Conservation (phyloP, 1,140 invertebrate genomes). For the Drosophila pachea region DNA sequence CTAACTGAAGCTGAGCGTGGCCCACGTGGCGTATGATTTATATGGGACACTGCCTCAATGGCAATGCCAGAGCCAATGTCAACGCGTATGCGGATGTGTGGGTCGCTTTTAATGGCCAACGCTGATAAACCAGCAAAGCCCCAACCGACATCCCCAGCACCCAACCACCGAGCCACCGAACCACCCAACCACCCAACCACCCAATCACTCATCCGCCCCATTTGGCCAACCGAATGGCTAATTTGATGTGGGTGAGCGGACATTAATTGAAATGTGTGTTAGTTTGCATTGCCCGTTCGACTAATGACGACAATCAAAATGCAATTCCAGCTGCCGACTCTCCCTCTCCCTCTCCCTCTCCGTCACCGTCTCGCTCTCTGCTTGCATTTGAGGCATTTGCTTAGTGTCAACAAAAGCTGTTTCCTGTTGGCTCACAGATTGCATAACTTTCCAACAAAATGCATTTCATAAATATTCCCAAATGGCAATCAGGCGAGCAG, state of each 20-base stretch:
- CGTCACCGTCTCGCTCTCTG: slow-evolving; percentile 4
- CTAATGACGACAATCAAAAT: slow-evolving; percentile 53
- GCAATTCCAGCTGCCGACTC: slow-evolving; percentile 38
- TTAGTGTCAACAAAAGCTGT: background rate
- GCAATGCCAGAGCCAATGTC: slow-evolving; percentile 56
- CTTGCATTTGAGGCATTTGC: background rate
- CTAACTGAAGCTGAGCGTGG: slow-evolving; percentile 27
- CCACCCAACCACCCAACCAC: background rate
- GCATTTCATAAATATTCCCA: background rate
- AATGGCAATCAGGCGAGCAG: too few species aligned
- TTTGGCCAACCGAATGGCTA: slow-evolving; percentile 45
- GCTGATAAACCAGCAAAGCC: slow-evolving; percentile 5
- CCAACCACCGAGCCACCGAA: background rate
- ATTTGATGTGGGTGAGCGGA: slow-evolving; percentile 45
- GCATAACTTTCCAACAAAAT: background rate
- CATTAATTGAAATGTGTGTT: slow-evolving; percentile 59
- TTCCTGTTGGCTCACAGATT: background rate
- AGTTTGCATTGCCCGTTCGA: slow-evolving; percentile 27
- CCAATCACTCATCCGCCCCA: background rate
- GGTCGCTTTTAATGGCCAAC: slow-evolving; percentile 46
- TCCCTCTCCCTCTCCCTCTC: background rate
- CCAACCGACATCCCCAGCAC: background rate
- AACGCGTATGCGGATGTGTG: slow-evolving; percentile 42
- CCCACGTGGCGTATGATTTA: slow-evolving; percentile 53
- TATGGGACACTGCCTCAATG: slow-evolving; percentile 44